A percentile compares a stretch with the other conserved stretches of the same genome.
These are phyloP conservation scores for Machimus rusticus DNA, from an alignment of 2,888 invertebrate species.

Conservation along the genomic window DNA sequence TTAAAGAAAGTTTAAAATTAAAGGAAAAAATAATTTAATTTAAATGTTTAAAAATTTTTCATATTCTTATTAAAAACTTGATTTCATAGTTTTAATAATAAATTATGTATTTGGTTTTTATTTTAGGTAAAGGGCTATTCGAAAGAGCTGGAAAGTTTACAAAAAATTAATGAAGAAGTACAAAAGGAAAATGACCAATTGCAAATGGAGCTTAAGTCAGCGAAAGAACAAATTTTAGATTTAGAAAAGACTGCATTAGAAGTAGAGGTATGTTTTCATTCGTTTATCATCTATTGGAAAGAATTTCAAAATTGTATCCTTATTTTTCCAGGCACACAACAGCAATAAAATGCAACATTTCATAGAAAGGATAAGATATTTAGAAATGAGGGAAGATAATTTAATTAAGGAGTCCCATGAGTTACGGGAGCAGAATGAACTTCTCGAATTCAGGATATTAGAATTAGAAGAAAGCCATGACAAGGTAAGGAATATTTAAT, in stretches of 20 bases:
- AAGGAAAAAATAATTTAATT: too few species aligned
- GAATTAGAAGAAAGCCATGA: constrained; percentile 76
- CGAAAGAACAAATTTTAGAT: constrained; percentile 64
- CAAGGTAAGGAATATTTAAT: constrained; percentile 55
- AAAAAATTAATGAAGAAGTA: constrained; percentile 60
- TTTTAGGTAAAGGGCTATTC: constrained; percentile 55
- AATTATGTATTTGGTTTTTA: background rate
- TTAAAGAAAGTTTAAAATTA: too few species aligned
- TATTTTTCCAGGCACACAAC: constrained; percentile 54
- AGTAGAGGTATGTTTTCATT: constrained; percentile 53
- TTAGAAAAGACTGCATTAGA: constrained; percentile 64
- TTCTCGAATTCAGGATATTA: constrained; percentile 79
- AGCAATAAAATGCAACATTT: constrained; percentile 57
- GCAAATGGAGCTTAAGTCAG: constrained; percentile 63
- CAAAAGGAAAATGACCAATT: constrained; percentile 63
- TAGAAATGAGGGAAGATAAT: constrained; percentile 66
- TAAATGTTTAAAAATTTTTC: too few species aligned
- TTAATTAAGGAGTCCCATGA: constrained; percentile 75
- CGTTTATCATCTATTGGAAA: background rate
- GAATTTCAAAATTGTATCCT: background rate
- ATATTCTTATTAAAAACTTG: too few species aligned
- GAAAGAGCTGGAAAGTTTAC: constrained; percentile 59
- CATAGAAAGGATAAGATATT: constrained; percentile 61
- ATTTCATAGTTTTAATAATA: background rate
- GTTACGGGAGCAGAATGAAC: constrained; percentile 79